Evolutionary conservation across 2,888 invertebrate species (phyloP), one percentile per base, ranked within the genome.

Genomic region (Meteorus colon): DNA sequence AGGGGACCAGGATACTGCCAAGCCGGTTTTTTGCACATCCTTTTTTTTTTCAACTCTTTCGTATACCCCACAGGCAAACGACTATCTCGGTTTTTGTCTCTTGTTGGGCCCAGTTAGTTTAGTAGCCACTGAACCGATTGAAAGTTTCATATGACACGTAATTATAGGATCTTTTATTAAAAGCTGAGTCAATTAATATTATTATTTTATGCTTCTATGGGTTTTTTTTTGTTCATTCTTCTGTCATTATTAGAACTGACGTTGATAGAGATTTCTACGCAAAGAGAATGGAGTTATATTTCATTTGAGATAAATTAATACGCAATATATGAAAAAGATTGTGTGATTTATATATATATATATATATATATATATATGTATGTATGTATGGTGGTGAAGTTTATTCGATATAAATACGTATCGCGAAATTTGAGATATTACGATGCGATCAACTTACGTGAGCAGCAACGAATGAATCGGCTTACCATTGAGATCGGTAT

Each of bases 401-500:
- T 8, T 14, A n/a, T 51, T n/a, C 24, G 16, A 29, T 48, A n/a
- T 29, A 55, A 31, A 55, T 55, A 51, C 34, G 19, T 34, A 59
- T 51, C 45, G 34, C 31, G 72, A 72, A 72, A 72, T 62, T 12
- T 27, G 63, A 72, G 72, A 48, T 48, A 63, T 29, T 4, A 72
- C 29, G 60, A 27, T 37, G 41, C 51, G 62, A 72, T 72, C 72
- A 31, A 72, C 31, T 72, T 70, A 70, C 70, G 41, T 41, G 16
- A 55, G 19, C 60, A 62, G 41, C 60, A 55, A 55, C 19, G 55
- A 41, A 62, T 27, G 48, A 72, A 72, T 72, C 72, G 51, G 63
- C 63, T 72, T 72, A 72, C 72, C 48, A 19, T 19, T n/a, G 16
- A 31, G 48, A 69, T 63, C 27, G 63, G 63, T 72, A 72, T 72